These are phyloP conservation scores for Armadillidium nasatum DNA, from an alignment of 1,140 invertebrate genomes.

Conservation along the genomic window DNA sequence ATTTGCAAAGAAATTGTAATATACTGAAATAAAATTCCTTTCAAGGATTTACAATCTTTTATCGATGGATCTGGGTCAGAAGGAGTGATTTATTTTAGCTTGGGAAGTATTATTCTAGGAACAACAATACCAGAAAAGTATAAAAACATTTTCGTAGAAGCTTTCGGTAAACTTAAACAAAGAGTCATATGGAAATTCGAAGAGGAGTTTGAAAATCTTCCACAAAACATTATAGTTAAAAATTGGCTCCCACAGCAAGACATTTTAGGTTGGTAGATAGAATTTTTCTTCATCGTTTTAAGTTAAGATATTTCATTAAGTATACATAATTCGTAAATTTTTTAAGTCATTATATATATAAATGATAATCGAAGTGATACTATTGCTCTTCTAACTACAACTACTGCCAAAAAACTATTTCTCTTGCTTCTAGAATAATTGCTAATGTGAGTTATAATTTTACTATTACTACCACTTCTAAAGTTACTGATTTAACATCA, in stretches of 20 bases:
- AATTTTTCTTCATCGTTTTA: too few species aligned
- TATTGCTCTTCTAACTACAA: background rate
- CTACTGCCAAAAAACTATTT: too few species aligned
- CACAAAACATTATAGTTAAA: slow-evolving; percentile 44
- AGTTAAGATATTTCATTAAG: too few species aligned
- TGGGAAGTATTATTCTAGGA: slow-evolving; percentile 27
- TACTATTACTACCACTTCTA: too few species aligned
- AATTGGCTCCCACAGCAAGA: slow-evolving; percentile 27
- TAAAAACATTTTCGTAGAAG: slow-evolving; percentile 49
- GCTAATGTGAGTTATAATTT: too few species aligned
- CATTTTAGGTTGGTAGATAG: background rate
- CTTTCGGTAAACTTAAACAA: slow-evolving; percentile 53
- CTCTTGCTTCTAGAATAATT: too few species aligned
- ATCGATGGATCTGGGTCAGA: slow-evolving; percentile 16
- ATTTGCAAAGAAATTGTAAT: background rate
- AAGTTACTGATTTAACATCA: too few species aligned
- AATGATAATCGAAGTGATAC: too few species aligned
- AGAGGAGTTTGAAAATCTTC: slow-evolving; percentile 29
- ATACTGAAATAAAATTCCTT: background rate
- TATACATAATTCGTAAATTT: too few species aligned
- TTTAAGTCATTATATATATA: background rate
- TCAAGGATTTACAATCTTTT: background rate
- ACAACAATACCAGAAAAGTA: slow-evolving; percentile 44
- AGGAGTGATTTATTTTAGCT: slow-evolving; percentile 19
- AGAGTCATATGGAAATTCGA: slow-evolving; percentile 56